Conservation (phyloP, 1,140 invertebrate genomes). For the Heliconius hewitsoni region DNA sequence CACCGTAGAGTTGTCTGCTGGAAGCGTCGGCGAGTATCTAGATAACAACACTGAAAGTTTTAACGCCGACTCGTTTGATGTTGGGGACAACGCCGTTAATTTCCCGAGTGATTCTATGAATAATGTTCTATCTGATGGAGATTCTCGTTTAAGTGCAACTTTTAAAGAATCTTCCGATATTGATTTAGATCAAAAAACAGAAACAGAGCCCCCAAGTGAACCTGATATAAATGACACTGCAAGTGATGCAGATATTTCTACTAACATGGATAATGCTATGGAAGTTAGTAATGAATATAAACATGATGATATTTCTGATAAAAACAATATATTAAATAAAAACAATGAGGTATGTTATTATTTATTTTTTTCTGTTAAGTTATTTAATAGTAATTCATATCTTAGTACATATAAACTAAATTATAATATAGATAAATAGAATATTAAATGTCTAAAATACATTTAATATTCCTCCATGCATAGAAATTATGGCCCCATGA, state of each 20-base stretch:
- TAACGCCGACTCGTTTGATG: constrained; percentile 68
- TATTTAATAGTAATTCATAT: constrained; percentile 2
- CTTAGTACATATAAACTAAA: constrained; percentile 18
- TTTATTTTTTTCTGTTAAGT: constrained; percentile 1
- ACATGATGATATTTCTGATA: constrained; percentile 14
- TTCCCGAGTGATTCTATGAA: constrained; percentile 69
- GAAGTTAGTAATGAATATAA: constrained; percentile 13
- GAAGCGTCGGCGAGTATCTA: constrained; percentile 71
- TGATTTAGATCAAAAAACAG: constrained; percentile 51
- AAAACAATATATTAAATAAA: constrained; percentile 2
- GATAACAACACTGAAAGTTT: constrained; percentile 67
- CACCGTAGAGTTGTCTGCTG: constrained; percentile 68
- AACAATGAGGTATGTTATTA: constrained; percentile 4
- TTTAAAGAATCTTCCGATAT: constrained; percentile 59
- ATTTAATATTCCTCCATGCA: constrained; percentile 33
- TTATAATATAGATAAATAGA: constrained; percentile 28
- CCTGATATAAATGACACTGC: constrained; percentile 28
- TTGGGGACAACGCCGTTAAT: constrained; percentile 72
- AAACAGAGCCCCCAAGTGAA: constrained; percentile 26
- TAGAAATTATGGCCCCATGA: constrained; percentile 33
- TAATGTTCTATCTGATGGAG: constrained; percentile 66
- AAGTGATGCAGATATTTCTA: constrained; percentile 12
- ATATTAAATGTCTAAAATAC: constrained; percentile 35
- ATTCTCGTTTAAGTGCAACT: constrained; percentile 61
- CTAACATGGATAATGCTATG: constrained; percentile 7